Evolutionary conservation across 2,888 invertebrate genomes (phyloP).

Genomic region (Catotricha subobsoleta): DNA sequence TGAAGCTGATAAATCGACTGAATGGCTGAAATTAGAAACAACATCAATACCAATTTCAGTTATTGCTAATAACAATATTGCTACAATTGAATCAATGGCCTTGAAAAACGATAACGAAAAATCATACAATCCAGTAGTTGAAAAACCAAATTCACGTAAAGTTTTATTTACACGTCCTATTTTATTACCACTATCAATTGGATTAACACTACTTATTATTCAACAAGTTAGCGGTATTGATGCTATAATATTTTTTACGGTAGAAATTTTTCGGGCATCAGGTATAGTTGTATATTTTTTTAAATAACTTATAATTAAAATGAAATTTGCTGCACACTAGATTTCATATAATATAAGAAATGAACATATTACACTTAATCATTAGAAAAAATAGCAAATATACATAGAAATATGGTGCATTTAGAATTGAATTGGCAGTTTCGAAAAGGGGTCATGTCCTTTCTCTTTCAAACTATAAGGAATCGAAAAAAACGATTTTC

Average conservation of each 20-base stretch:
- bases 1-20: slow-evolving; percentile 31
- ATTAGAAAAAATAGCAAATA: no score
- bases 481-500: no score
- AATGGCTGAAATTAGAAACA: slow-evolving; percentile 34
- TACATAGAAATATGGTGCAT: no score
- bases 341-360: no score
- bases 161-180: slow-evolving; percentile 28
- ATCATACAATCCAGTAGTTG: no score
- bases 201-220: slow-evolving; percentile 34
- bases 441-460: no score
- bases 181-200: slow-evolving; percentile 33
- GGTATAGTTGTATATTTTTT: slow-evolving; percentile 19
- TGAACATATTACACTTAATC: no score
- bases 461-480: no score
- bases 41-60: not conserved
- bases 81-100: no score
- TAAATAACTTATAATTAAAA: slow-evolving; percentile 1
- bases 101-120: not conserved
- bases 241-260: slow-evolving; percentile 39
- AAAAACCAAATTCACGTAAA: no score
- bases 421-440: no score
- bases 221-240: slow-evolving; percentile 43
- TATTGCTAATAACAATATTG: not conserved
- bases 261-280: slow-evolving; percentile 37
- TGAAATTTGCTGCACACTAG: no score